These are phyloP conservation scores for Crotalus viridis DNA, from an alignment of 2,113 vertebrate genomes.

Conservation along the genomic window DNA sequence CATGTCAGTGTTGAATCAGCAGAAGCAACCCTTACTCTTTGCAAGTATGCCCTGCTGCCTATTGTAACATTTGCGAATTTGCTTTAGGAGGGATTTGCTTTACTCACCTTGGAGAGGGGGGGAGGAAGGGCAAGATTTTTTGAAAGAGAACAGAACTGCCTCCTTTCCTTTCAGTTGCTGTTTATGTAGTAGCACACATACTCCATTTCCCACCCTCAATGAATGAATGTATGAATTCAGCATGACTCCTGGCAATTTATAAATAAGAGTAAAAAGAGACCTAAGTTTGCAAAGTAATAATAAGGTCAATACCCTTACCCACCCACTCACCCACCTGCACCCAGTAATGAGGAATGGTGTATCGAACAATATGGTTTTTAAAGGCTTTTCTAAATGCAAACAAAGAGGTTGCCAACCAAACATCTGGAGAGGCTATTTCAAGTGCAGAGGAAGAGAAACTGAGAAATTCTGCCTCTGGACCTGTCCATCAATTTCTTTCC, in stretches of 20 bases:
- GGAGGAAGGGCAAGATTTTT: not conserved
- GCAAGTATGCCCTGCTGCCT: not conserved
- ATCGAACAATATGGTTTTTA: not conserved
- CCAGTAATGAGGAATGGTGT: not conserved
- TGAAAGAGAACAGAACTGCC: not conserved
- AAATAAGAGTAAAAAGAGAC: not conserved
- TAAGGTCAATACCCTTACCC: not conserved
- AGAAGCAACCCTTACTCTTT: slow-evolving; percentile 28
- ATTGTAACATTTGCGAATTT: slow-evolving; percentile 8
- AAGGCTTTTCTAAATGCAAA: not conserved
- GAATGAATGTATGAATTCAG: not conserved
- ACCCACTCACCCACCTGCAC: not conserved
- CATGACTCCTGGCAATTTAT: not conserved
- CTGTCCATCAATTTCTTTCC: not conserved
- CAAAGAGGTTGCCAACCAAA: not conserved
- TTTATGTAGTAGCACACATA: not conserved
- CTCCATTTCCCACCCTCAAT: not conserved
- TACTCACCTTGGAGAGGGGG: not conserved
- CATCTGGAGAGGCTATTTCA: not conserved
- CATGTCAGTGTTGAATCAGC: slow-evolving; percentile 39
- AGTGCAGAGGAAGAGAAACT: not conserved
- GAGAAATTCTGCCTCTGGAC: not conserved
- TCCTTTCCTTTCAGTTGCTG: not conserved
- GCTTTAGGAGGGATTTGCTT: not conserved
- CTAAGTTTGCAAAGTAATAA: not conserved